Evolutionary conservation across 1,140 invertebrate genomes (phyloP), one percentile per base, ranked within the genome.

Genomic region (Harpegnathos saltator): DNA sequence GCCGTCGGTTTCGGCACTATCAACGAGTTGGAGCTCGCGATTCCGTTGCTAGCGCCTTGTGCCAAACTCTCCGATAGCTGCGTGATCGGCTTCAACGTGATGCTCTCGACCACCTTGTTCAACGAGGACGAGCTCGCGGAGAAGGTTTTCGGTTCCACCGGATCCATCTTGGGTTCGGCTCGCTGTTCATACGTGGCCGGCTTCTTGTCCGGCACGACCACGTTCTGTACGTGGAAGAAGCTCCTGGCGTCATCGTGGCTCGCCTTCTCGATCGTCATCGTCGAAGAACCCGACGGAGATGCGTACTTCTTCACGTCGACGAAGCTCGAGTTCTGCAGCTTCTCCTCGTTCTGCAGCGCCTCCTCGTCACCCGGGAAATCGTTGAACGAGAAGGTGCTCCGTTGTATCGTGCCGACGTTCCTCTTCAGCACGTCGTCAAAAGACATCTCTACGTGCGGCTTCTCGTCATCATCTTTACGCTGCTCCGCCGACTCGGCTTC

Each of bases 401-500:
- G 84, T 12, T 89, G 59, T 33, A 89, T 72, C 19, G 86, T 82
- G 50, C 65, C 84, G 7, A 91, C 84, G 52, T 91, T 87, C 4
- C 90, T 91, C 48, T 90, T 91, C 7, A 54, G 24, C 0, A 87
- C 77, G 9, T 74, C 84, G 0, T 85, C 66, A 54, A 74, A 29
- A 26, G 22, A 22, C 1, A 78, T 59, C 0, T 84, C 85, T 9
- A 78, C 48, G 33, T 15, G 54, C 44, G 50, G 44, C 19, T 7
- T 54, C 0, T 90, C 85, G 0, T 89, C 89, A 11, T 92, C 81
- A 0, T 92, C 89, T n/a, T 91, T 90, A 26, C 93, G 88, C 29
- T 94, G 92, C 66, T 94, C 94, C 0, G 91, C 93, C 0, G 94
- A 94, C 72, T 94, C 93, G 0, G 91, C 89, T 69, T 97, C 96